Base-by-base conservation (phyloP, 1,140 invertebrate genomes). In the Anoplophora glabripennis region DNA sequence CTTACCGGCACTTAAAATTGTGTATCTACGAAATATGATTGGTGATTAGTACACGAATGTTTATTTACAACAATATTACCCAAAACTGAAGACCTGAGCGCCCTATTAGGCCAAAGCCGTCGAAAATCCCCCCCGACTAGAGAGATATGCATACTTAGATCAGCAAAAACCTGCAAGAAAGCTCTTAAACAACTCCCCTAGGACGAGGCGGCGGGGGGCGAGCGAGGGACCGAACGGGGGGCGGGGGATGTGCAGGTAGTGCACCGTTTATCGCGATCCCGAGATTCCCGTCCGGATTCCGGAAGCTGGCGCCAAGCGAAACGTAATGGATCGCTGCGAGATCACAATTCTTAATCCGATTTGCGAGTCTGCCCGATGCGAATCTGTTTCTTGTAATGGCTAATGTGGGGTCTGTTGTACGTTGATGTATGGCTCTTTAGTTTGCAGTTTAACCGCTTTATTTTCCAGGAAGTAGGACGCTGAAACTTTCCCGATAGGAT, bases 201-300 rank as follows among this genome's bases (percentile, higher is more conserved):
- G 11, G 35, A 56, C 33, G 12, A 8, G 18, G 53, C 15, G 45
- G 46, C 45, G 5, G 21, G 21, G 21, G 21, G 3, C 3, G 5
- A 5, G 2, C 3, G 21, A 5, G 21, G 21, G 21, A 28, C 21
- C 21, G 21, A 28, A 28, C 3, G 5, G 21, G 21, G 21, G 21
- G 21, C 2, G 21, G 2, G 2, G 21, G 21, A 28, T 5, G 5
- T 28, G 21, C 21, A 28, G 21, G 21, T 28, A 28, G 21, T 28
- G 21, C 21, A 28, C 2, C 21, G 21, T 5, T 28, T 28, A 28
- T 28, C 21, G 21, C 21, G 21, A 28, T 5, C 21, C 21, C 21
- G 45, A 67, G 65, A 69, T 67, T 69, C 68, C 68, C 63, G 65
- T 57, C 65, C 68, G 68, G 68, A 69, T 63, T 57, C 65, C 68